Percentiles rank a stretch among this genome's conserved stretches.
Evolutionary conservation across 2,113 vertebrate genomes (phyloP).

Genomic region (Arvicanthis niloticus): DNA sequence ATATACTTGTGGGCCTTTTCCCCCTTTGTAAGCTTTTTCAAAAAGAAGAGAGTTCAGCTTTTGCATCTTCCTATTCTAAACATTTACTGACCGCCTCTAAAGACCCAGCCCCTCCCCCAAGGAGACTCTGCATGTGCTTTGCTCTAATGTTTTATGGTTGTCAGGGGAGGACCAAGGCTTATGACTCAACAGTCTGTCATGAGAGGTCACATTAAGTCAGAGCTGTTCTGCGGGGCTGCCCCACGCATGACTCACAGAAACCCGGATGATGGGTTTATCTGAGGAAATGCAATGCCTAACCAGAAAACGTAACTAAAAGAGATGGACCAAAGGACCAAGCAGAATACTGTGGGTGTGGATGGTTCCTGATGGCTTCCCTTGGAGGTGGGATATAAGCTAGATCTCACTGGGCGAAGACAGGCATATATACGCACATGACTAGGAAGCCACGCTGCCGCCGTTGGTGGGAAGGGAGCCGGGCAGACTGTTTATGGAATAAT

Average conservation of each 20-base stretch:
- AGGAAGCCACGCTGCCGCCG: background rate
- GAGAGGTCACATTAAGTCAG: background rate
- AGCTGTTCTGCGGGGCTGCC: background rate
- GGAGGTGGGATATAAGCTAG: background rate
- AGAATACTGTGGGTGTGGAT: background rate
- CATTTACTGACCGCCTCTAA: background rate
- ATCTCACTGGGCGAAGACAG: background rate
- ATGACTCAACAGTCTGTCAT: background rate
- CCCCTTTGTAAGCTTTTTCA: constrained; percentile 20
- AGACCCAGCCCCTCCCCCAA: background rate
- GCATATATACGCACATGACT: background rate
- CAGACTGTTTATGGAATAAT: background rate
- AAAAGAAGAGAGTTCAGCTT: constrained; percentile 38
- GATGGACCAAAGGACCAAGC: background rate
- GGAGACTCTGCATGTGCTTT: background rate
- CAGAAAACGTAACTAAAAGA: background rate
- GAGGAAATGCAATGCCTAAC: background rate
- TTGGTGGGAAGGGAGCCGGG: background rate
- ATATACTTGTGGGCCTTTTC: background rate
- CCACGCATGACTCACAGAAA: background rate
- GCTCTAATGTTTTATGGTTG: background rate
- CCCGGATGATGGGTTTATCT: background rate
- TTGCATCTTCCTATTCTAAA: background rate
- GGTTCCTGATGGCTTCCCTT: background rate
- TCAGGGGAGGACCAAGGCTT: background rate